Evolutionary conservation across 1,140 invertebrate genomes (phyloP).

Genomic region (Dolichoris vasculosae): DNA sequence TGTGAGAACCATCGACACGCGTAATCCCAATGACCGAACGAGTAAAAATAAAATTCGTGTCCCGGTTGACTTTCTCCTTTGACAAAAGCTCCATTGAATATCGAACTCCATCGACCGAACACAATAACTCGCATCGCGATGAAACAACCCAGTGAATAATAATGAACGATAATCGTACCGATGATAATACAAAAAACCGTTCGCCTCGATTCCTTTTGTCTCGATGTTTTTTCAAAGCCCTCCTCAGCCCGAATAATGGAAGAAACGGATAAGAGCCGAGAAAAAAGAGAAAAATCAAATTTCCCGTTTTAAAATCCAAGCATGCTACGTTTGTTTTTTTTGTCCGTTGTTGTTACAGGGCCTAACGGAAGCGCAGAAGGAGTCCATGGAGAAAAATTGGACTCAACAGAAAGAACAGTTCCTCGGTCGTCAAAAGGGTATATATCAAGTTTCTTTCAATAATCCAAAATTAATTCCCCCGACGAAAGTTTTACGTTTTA

Average conservation of each 20-base stretch:
- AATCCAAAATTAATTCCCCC: neutral
- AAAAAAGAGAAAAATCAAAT: neutral
- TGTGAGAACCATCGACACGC: neutral
- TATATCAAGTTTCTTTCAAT: constrained; percentile 68
- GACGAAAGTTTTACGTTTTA: too few species aligned
- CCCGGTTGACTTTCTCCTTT: too few species aligned
- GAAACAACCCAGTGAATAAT: too few species aligned
- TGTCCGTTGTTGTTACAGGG: constrained; percentile 79
- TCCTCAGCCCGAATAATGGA: constrained; percentile 17
- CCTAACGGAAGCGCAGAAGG: constrained; percentile 87
- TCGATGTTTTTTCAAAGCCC: too few species aligned
- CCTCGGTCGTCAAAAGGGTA: constrained; percentile 91
- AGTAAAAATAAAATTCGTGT: neutral
- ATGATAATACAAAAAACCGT: too few species aligned
- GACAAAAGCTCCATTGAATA: too few species aligned
- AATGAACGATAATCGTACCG: too few species aligned
- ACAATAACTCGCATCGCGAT: too few species aligned
- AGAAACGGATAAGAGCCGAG: constrained; percentile 9
- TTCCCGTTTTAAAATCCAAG: constrained; percentile 65
- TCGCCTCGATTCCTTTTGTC: too few species aligned
- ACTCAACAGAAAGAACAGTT: constrained; percentile 89
- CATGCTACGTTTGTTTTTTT: constrained; percentile 67
- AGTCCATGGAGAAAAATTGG: constrained; percentile 89
- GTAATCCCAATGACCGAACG: neutral
- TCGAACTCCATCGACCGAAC: too few species aligned